Evolutionary conservation across 2,888 invertebrate species (phyloP), one percentile per base, ranked within the genome.

Genomic region (Choreutis nemorana): DNA sequence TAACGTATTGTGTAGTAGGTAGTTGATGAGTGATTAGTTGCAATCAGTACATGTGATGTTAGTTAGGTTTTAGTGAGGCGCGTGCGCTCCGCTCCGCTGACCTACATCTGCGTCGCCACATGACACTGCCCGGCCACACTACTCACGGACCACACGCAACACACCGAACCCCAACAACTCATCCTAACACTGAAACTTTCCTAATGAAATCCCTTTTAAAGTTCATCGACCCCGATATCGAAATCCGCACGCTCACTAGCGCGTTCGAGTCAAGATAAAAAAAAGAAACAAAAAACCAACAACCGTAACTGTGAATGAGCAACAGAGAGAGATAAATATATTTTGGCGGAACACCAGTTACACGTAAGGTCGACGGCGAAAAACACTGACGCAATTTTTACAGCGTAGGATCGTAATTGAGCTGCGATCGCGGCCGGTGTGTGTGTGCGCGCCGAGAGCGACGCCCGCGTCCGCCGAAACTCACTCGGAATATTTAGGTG

Each of bases 371-470:
- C 73, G 73, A 48, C 71, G 50, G 68, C 71, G 71, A 75, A 75
- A 77, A 75, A 73, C 64, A 77, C 75, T 77, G 73, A 77, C 73
- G 78, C 77, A 77, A 78, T 77, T 78, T 78, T 78, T 77, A 75
- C 68, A 71, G 63, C 64, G 73, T 67, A 67, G n/a, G n/a, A n/a
- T n/a, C 72, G 73, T 73, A 77, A 75, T 75, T 72, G 71, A 71
- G 66, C 51, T 62, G 61, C 50, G 66, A 67, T 64, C 52, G 45
- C 47, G 55, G 38, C 55, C 63, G 66, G 65, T 70, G 77, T 75
- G 77, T 77, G 77, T 64, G 78, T 75, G 77, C 59, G 67, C 57
- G 70, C 64, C 61, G 75, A 75, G 77, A 75, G 72, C 77, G 75
- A 73, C 75, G 75, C 71, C 77, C 77, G 77, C 73, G 75, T 73